Base-by-base conservation (phyloP, 2,113 vertebrate species). In the Petroica traversi region DNA sequence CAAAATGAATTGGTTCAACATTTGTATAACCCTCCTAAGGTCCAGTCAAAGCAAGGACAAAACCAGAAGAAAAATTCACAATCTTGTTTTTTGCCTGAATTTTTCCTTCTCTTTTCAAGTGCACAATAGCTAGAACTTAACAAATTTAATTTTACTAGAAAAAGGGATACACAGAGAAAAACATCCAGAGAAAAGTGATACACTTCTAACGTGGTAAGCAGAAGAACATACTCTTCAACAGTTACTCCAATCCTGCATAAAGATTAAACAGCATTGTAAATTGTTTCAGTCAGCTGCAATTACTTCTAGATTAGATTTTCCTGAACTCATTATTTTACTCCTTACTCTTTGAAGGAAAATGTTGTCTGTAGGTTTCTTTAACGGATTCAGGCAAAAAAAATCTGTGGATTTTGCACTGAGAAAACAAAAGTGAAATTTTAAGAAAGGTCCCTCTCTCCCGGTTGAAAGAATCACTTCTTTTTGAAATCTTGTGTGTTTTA, bases 231-330 rank as follows among this genome's bases (percentile, higher is more conserved):
- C 7, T 84, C 40, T 75, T 72, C 20, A 36, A 43, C 15, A 43
- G 52, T 66, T 79, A 31, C n/a, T 83, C 26, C 29, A 59, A 16
- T 73, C 33, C 54, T 28, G 14, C 31, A 43, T 31, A 55, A 89
- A 84, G n/a, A 89, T 77, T 77, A 73, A 89, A 92, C 31, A 85
- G 41, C 57, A 63, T 86, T 89, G 46, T 46, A 80, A 83, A 73
- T 83, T 64, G 36, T 72, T 83, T 89, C 4, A 8, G 54, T 62
- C 88, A 81, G 40, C 63, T 69, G 63, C 76, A 94, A 16, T 84
- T 93, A 69, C 28, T 80, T 95, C 84, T 45, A 84, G 66, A 72
- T 67, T 33, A 71, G 36, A 41, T 93, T 95, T 93, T 82, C 71
- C 64, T 77, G 41, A 93, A 80, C 40, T 77, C 26, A 61, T 0